phyloP scores from a whole-genome alignment of 2,797 vertebrate genomes.

The Loris lydekkerianus region DNA sequence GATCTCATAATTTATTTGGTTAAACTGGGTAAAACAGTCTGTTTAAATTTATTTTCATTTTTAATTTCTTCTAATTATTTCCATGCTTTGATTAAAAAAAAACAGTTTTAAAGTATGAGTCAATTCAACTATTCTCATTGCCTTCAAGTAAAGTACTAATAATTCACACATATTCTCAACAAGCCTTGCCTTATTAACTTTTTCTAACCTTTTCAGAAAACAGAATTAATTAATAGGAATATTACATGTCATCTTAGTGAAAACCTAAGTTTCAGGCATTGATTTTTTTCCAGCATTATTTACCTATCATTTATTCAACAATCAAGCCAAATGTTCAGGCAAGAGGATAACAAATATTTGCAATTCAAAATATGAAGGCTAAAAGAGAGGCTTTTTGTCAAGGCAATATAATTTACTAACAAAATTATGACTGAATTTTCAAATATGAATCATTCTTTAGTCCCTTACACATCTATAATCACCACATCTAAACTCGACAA shows the following conservation, averaged over 20 bases:
- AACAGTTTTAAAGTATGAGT: neutral
- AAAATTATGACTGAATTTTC: neutral
- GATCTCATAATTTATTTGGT: neutral
- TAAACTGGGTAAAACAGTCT: neutral
- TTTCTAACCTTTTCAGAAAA: neutral
- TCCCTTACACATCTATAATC: neutral
- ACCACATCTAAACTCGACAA: neutral
- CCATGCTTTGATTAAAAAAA: neutral
- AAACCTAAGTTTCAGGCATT: neutral
- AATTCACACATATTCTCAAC: slow-evolving; percentile 11
- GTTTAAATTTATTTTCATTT: neutral
- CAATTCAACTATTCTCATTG: neutral
- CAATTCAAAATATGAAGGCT: neutral
- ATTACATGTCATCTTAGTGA: neutral
- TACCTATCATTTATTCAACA: neutral
- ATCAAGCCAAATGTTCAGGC: neutral
- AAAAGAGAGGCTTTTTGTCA: neutral
- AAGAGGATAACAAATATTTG: slow-evolving; percentile 6
- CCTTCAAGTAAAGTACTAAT: neutral
- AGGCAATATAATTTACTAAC: neutral
- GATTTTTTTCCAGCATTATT: neutral
- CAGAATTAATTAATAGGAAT: neutral
- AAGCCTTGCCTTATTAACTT: neutral
- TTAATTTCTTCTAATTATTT: slow-evolving; percentile 58
- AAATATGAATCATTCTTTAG: neutral